A percentile compares a stretch with the other conserved stretches of the same genome.
These are phyloP conservation scores for Taphrorychus bicolor DNA, from an alignment of 2,888 invertebrate species.

Conservation along the genomic window DNA sequence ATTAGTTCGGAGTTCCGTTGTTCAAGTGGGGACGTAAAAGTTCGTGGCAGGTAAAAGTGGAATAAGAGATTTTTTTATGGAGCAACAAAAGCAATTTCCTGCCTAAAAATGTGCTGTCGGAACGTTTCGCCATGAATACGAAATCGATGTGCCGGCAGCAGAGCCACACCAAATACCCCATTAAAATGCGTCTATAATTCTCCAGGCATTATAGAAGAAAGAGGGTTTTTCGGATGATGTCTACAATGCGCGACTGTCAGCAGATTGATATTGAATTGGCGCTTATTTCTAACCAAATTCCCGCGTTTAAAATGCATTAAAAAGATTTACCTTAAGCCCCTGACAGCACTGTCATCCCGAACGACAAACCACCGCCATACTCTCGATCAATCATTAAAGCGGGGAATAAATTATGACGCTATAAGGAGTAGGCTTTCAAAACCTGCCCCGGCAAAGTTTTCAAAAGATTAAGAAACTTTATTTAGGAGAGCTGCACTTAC, in stretches of 20 bases:
- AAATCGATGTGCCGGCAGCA: conserved; percentile 26
- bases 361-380: not conserved
- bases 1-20: not conserved
- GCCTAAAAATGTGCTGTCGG: conserved; percentile 24
- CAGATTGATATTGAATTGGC: not conserved
- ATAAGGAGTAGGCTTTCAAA: conserved; percentile 25
- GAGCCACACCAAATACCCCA: conserved; percentile 20
- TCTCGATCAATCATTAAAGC: not conserved
- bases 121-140: conserved; percentile 27
- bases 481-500: conserved; percentile 30
- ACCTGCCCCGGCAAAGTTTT: conserved; percentile 21
- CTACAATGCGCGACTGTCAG: not conserved
- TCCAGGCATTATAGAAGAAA: not conserved
- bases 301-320: not conserved
- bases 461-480: conserved; percentile 32
- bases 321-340: not conserved
- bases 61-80: conserved; percentile 21
- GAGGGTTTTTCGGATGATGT: not conserved
- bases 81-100: conserved; percentile 21
- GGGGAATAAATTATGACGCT: conserved; percentile 2
- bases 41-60: not conserved
- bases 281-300: not conserved
- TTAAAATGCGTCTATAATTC: conserved; percentile 27
- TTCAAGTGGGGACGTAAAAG: not conserved
- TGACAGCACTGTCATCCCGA: not conserved